phyloP scores from a whole-genome alignment of 92 coral and sea anemone species.

The Porites divaricata region DNA sequence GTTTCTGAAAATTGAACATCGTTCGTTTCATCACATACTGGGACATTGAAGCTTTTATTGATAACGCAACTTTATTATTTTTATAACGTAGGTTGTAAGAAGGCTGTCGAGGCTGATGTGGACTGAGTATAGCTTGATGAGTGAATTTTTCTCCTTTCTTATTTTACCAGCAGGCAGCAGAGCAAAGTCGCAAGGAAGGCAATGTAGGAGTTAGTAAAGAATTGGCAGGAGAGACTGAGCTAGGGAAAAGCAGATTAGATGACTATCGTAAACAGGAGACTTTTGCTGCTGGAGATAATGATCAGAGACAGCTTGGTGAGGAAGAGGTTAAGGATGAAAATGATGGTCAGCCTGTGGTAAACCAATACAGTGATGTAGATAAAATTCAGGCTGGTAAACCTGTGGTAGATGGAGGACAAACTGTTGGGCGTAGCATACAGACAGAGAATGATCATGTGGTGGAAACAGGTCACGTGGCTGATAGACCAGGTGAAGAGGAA shows the following conservation, averaged over 20 bases:
- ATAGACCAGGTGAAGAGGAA: neutral
- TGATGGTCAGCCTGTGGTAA: slow-evolving; percentile 13
- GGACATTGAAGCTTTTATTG: too few relatives aligned
- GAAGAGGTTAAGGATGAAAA: neutral
- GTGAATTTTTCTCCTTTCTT: neutral
- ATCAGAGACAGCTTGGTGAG: slow-evolving; percentile 1
- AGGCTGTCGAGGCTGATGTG: too few relatives aligned
- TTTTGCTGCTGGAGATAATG: neutral
- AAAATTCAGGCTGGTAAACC: neutral
- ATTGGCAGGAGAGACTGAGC: neutral
- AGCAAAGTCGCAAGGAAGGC: neutral
- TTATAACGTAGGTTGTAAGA: too few relatives aligned
- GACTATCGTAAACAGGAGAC: neutral
- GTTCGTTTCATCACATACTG: too few relatives aligned
- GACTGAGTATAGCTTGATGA: too few relatives aligned
- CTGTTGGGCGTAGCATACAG: neutral
- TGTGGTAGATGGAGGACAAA: neutral
- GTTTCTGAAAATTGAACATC: too few relatives aligned
- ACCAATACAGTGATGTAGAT: neutral
- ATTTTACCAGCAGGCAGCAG: slow-evolving; percentile 8
- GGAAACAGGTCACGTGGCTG: neutral
- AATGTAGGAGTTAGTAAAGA: neutral
- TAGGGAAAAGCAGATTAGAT: slow-evolving; percentile 1
- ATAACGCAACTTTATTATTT: too few relatives aligned
- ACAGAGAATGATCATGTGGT: too few relatives aligned